Base-by-base conservation (phyloP, 2,888 invertebrate species). In the Tribolium freemani region DNA sequence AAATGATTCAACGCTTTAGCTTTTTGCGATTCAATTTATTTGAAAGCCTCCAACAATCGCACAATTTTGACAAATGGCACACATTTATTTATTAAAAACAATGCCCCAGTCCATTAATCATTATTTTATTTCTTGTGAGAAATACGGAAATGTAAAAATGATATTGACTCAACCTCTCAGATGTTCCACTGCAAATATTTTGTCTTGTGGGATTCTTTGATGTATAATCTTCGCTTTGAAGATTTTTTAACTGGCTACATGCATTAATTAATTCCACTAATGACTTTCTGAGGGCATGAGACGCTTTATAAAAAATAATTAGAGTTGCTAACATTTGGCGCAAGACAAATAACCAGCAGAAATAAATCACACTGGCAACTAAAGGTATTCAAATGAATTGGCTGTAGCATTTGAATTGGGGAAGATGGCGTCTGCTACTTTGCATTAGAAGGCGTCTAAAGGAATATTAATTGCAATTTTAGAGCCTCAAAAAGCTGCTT, bases 381-480 rank as follows among this genome's bases (percentile, higher is more conserved):
- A 5, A 72, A 70, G 68, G 71, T 67, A 72, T 71, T 72, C 68
- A 75, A 75, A 73, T 75, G 69, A 75, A 71, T 63, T 44, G 56
- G 20, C 26, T 26, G 66, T 64, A 66, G 58, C 2, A 56, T 56
- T 67, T 53, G 57, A 69, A 71, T 71, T 69, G 60, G 51, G 66
- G 63, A 75, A 53, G 63, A 38, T 69, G 57, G 57, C 57, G 46
- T 50, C 46, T 51, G 51, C 58, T 68, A 51, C 8, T 68, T 68
- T 50, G 38, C 58, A 68, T 68, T 57, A 21, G 30, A 46, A 20
- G 20, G 16, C 30, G 56, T 69, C 48, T 69, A 48, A 31, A 53
- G 51, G 72, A 71, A 76, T 74, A 76, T 73, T 73, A 75, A 75
- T 75, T 73, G 46, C n/a, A 20, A 20, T 11, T n/a, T n/a, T 46